These are phyloP conservation scores for Syndactyla subalaris DNA, from an alignment of 2,797 vertebrate species.

Conservation along the genomic window DNA sequence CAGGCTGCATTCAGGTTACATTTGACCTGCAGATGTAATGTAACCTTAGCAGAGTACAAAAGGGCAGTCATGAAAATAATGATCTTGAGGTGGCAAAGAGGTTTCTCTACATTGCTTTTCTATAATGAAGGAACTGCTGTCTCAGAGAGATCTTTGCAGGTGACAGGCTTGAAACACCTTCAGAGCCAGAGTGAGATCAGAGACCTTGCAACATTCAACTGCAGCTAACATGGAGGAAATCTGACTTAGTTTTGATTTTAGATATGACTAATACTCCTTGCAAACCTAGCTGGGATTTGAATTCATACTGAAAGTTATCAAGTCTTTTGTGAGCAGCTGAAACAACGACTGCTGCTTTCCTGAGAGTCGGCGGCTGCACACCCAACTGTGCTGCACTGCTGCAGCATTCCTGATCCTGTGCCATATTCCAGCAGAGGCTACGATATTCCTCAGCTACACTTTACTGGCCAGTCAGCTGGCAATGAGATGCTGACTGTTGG, in stretches of 20 bases:
- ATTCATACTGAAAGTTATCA: neutral
- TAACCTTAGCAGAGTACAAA: neutral
- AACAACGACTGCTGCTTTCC: neutral
- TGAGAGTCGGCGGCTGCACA: accelerated
- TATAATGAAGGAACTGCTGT: neutral
- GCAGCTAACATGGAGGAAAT: neutral
- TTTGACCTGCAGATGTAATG: neutral
- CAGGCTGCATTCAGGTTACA: neutral
- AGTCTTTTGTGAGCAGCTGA: neutral
- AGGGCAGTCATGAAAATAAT: neutral
- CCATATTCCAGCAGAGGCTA: neutral
- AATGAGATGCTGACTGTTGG: neutral
- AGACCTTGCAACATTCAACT: neutral
- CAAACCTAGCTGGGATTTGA: neutral
- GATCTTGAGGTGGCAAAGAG: neutral
- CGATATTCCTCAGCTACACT: neutral
- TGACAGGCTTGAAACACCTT: neutral
- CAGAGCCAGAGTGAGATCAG: neutral
- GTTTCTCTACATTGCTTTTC: neutral
- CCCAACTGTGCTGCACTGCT: neutral
- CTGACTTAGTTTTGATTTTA: neutral
- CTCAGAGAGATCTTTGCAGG: neutral
- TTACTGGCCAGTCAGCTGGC: accelerated
- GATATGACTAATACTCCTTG: neutral
- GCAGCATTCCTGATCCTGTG: neutral